Base-by-base conservation (phyloP, 1,140 invertebrate genomes). In the Bombus confusus region DNA sequence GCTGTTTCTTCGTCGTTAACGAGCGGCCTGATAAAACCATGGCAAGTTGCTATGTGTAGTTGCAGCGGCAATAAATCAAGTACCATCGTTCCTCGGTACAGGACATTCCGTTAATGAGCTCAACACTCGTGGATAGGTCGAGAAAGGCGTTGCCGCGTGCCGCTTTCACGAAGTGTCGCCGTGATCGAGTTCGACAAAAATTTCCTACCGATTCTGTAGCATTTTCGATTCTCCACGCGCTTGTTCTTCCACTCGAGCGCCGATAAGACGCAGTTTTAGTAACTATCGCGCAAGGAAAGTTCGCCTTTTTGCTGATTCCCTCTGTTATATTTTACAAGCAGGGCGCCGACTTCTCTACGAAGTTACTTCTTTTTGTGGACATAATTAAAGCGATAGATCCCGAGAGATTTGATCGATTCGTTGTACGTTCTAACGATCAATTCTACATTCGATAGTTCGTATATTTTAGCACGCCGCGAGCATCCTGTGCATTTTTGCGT, bases 1-100 rank as follows among this genome's bases (percentile, higher is more conserved):
- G 31, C 31, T 31, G 28, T 41, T 15, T 18, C 57, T 52, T n/a
- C 71, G 31, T 22, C 81, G 31, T 43, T 59, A 85, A 85, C 83
- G 83, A 85, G 83, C 76, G 76, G n/a, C 47, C 57, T 72, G 83
- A 85, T 85, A 85, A 84, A 83, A 78, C 47, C 73, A 39, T 37
- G 62, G 74, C 76, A 37, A 83, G 47, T 82, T 57, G 25, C 66
- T 86, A 76, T 76, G 80, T 71, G 73, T 83, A 80, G 73, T 34
- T 75, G 39, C 41, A 31, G 8, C 68, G 18, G 74, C 74, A 68
- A 90, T 86, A 88, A 85, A 86, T 87, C 80, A 80, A 85, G 78
- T 43, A 52, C 43, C 74, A 71, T 78, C 85, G 80, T 43, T 39
- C 41, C 64, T 66, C 62, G 31, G 39, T 39, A 22, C 57, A 34